Percentiles rank a stretch among this genome's conserved stretches.
Evolutionary conservation across 1,140 invertebrate genomes (phyloP).

Genomic region (Papilio polytes): DNA sequence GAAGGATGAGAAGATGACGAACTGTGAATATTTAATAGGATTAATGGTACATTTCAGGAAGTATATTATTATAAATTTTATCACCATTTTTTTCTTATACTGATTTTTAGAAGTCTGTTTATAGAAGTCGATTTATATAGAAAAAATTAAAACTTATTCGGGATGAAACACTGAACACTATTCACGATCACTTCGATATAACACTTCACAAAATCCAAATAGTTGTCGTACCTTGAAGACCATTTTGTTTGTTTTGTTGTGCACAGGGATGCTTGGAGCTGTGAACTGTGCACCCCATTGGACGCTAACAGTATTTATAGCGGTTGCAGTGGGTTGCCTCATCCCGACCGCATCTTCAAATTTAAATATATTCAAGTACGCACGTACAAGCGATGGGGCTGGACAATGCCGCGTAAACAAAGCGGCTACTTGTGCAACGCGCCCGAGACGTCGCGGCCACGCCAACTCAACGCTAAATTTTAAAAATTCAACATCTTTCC

Average conservation of each 20-base stretch:
- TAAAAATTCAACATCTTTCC: slow-evolving; percentile 61
- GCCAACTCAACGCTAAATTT: slow-evolving; percentile 66
- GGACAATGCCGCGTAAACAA: slow-evolving; percentile 80
- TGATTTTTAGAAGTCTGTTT: background rate
- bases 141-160: slow-evolving; percentile 26
- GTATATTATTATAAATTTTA: background rate
- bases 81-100: background rate
- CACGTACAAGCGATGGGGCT: slow-evolving; percentile 72
- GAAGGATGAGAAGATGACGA: slow-evolving; percentile 71
- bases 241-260: slow-evolving; percentile 68
- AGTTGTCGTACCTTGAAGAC: slow-evolving; percentile 73
- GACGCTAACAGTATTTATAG: slow-evolving; percentile 76
- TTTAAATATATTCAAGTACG: slow-evolving; percentile 84
- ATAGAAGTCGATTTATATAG: background rate
- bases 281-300: slow-evolving; percentile 74
- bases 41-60: background rate
- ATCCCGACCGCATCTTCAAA: slow-evolving; percentile 80
- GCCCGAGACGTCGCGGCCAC: slow-evolving; percentile 71
- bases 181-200: slow-evolving; percentile 60
- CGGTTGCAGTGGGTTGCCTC: slow-evolving; percentile 65
- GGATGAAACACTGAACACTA: slow-evolving; percentile 47
- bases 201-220: slow-evolving; percentile 69
- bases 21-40: slow-evolving; percentile 58
- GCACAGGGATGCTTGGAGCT: slow-evolving; percentile 70
- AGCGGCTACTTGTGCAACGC: slow-evolving; percentile 75